phyloP scores from a whole-genome alignment of 2,888 invertebrate genomes.

The Nomada fucata region DNA sequence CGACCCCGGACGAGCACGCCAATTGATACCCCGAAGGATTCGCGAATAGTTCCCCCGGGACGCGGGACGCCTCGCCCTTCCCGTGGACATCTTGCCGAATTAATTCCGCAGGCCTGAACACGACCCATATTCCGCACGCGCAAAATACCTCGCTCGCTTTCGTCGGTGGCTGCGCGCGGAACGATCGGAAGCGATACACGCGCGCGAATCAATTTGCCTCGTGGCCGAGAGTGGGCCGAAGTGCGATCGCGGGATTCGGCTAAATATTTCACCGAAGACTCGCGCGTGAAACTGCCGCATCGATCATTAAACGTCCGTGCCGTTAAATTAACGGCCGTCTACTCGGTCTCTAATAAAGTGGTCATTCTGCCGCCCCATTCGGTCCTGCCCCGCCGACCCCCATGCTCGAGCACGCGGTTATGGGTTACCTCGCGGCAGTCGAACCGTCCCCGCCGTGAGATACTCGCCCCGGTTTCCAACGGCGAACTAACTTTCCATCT shows the following conservation, averaged over 20 bases:
- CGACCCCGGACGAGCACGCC: slow-evolving; percentile 76
- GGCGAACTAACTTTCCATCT: neutral
- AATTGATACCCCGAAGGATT: slow-evolving; percentile 81
- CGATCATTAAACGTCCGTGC: slow-evolving; percentile 79
- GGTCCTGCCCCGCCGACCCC: slow-evolving; percentile 4
- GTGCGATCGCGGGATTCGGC: neutral
- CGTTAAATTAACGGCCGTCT: slow-evolving; percentile 77
- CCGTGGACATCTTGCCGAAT: slow-evolving; percentile 49
- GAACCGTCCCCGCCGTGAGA: neutral
- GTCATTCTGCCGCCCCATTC: slow-evolving; percentile 55
- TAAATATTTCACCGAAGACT: slow-evolving; percentile 27
- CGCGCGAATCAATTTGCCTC: too few species aligned
- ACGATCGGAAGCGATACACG: neutral
- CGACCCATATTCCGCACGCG: slow-evolving; percentile 30
- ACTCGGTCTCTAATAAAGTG: slow-evolving; percentile 77
- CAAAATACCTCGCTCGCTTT: too few species aligned
- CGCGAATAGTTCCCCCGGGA: slow-evolving; percentile 79
- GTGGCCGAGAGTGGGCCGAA: too few species aligned
- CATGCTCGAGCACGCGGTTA: slow-evolving; percentile 1
- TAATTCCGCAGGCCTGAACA: slow-evolving; percentile 55
- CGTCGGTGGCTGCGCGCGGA: neutral
- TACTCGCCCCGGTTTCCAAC: neutral
- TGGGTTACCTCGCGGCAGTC: neutral
- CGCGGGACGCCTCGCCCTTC: slow-evolving; percentile 49
- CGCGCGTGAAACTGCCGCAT: slow-evolving; percentile 74